phyloP scores from a whole-genome alignment of 2,888 invertebrate genomes.

The Brenthis daphne region DNA sequence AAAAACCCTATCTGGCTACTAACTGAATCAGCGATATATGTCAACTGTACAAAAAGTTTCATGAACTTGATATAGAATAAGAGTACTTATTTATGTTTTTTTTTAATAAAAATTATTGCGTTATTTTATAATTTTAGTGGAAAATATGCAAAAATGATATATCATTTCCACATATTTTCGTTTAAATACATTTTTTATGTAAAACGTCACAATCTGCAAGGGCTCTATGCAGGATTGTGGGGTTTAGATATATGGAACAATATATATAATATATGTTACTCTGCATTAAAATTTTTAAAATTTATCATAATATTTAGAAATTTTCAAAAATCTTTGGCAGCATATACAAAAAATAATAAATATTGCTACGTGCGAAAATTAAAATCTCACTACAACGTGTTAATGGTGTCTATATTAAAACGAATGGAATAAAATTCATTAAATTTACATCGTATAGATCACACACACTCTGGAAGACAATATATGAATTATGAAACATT shows the following conservation, averaged over 20 bases:
- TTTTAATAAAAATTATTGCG: slow-evolving; percentile 52
- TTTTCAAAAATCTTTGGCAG: slow-evolving; percentile 26
- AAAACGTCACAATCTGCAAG: slow-evolving; percentile 65
- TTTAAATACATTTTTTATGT: slow-evolving; percentile 45
- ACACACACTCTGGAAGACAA: slow-evolving; percentile 78
- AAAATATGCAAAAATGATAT: slow-evolving; percentile 34
- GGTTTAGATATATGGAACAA: slow-evolving; percentile 51
- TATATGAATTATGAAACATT: slow-evolving; percentile 54
- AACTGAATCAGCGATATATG: slow-evolving; percentile 40
- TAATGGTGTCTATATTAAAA: slow-evolving; percentile 32
- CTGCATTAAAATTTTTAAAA: slow-evolving; percentile 53
- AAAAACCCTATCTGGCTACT: slow-evolving; percentile 59
- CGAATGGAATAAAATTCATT: slow-evolving; percentile 30
- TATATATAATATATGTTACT: slow-evolving; percentile 53
- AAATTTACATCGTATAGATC: slow-evolving; percentile 45
- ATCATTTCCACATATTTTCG: slow-evolving; percentile 34
- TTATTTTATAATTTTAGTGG: slow-evolving; percentile 36
- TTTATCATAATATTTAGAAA: slow-evolving; percentile 11
- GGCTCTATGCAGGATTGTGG: slow-evolving; percentile 67
- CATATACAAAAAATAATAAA: slow-evolving; percentile 18
- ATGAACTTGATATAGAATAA: slow-evolving; percentile 41
- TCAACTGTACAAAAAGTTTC: slow-evolving; percentile 58
- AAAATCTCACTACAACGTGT: neutral
- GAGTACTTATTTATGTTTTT: slow-evolving; percentile 25
- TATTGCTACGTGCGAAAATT: slow-evolving; percentile 24